These are phyloP conservation scores for Isichthys henryi DNA, from an alignment of 2,113 vertebrate species.

Conservation along the genomic window DNA sequence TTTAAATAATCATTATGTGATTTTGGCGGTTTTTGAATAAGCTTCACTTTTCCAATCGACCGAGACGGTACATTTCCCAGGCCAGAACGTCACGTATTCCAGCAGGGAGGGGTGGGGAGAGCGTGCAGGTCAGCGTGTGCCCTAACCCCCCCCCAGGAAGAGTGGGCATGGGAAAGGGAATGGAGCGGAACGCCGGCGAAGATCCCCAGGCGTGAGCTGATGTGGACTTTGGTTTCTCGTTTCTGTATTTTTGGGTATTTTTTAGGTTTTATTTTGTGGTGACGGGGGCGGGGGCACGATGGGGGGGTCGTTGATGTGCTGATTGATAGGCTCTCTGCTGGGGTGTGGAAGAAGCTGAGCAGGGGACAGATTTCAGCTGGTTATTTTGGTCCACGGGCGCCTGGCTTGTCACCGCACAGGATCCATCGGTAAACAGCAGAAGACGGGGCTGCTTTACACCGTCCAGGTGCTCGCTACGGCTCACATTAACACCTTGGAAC, in stretches of 20 bases:
- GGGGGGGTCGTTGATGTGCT: background rate
- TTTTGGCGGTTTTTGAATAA: background rate
- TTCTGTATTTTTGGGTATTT: background rate
- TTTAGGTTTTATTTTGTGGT: background rate
- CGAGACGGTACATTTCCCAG: background rate
- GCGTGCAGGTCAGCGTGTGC: background rate
- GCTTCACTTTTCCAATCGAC: background rate
- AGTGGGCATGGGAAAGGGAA: background rate
- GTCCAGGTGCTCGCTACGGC: background rate
- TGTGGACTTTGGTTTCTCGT: background rate
- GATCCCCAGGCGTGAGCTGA: background rate
- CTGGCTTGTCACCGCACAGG: background rate
- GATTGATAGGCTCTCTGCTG: conserved; percentile 4
- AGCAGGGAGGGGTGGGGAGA: background rate
- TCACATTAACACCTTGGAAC: background rate
- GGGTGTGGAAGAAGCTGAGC: background rate
- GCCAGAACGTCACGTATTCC: background rate
- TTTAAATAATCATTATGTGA: background rate
- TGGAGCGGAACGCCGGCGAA: background rate
- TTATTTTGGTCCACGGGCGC: background rate
- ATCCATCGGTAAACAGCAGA: background rate
- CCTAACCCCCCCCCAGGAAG: background rate
- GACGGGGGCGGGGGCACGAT: no score
- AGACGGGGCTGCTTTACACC: background rate
- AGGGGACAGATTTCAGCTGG: conserved; percentile 4